A percentile compares a stretch with the other conserved stretches of the same genome.
Evolutionary conservation across 1,140 invertebrate genomes (phyloP).

Genomic region (Leptonema lineaticorne): DNA sequence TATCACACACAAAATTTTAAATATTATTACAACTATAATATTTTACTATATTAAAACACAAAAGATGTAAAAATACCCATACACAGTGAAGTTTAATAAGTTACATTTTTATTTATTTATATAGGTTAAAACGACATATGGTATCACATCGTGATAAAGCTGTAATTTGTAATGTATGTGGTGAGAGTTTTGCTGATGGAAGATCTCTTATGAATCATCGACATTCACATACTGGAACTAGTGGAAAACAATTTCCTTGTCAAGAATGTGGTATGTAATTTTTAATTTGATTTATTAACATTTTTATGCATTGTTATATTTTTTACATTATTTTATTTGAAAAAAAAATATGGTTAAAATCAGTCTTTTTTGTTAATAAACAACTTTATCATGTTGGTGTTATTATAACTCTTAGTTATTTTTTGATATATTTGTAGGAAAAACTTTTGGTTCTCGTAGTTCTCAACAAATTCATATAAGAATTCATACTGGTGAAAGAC

Average conservation of each 20-base stretch:
- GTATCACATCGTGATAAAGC: conserved; percentile 69
- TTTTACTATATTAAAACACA: no score
- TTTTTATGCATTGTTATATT: not conserved
- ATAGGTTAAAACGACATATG: conserved; percentile 62
- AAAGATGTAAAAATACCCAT: no score
- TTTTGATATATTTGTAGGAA: conserved; percentile 48
- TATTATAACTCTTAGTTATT: no score
- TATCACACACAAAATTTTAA: not conserved
- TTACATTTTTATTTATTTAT: not conserved
- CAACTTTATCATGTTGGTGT: not conserved
- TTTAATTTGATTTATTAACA: not conserved
- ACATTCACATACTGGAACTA: conserved; percentile 63
- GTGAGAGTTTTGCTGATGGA: conserved; percentile 70
- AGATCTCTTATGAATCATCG: conserved; percentile 69
- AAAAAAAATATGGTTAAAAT: not conserved
- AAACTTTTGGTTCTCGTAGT: conserved; percentile 84
- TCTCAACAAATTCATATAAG: conserved; percentile 89
- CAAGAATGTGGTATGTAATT: conserved; percentile 63
- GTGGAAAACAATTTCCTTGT: conserved; percentile 77
- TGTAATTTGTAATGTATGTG: conserved; percentile 69
- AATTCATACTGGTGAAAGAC: conserved; percentile 81
- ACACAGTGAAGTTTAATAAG: no score
- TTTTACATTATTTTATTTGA: not conserved
- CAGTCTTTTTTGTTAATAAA: no score
- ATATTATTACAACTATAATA: not conserved